phyloP scores from a whole-genome alignment of 2,797 vertebrate species.

The Sciurus carolinensis region DNA sequence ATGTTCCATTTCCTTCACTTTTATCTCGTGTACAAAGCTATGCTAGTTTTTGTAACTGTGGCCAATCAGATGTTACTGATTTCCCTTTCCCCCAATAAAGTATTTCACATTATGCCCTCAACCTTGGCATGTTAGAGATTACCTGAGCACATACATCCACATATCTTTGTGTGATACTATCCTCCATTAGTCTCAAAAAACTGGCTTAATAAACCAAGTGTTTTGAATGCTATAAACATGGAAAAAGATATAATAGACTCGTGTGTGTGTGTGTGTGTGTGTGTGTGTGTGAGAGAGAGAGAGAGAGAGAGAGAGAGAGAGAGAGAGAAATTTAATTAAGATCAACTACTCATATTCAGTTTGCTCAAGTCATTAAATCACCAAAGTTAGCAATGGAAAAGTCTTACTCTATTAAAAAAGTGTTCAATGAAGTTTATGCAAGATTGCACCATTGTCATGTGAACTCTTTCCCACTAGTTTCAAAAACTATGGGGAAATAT shows the following conservation, averaged over 20 bases:
- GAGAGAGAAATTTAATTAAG: neutral
- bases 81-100: neutral
- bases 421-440: neutral
- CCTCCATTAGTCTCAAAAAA: neutral
- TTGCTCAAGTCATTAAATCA: conserved; percentile 25
- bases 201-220: neutral
- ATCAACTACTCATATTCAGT: neutral
- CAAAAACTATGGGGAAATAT: neutral
- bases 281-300: neutral
- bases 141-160: neutral
- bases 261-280: neutral
- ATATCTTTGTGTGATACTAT: neutral
- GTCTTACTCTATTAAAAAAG: neutral
- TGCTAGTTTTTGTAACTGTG: neutral
- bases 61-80: neutral
- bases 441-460: neutral
- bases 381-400: neutral
- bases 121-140: neutral
- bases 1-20: neutral
- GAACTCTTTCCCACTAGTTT: neutral
- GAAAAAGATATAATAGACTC: neutral
- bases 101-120: neutral
- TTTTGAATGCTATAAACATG: neutral
- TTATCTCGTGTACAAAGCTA: neutral
- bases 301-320: neutral